Conservation (phyloP, 2,113 vertebrate genomes). For the Oreochromis niloticus region DNA sequence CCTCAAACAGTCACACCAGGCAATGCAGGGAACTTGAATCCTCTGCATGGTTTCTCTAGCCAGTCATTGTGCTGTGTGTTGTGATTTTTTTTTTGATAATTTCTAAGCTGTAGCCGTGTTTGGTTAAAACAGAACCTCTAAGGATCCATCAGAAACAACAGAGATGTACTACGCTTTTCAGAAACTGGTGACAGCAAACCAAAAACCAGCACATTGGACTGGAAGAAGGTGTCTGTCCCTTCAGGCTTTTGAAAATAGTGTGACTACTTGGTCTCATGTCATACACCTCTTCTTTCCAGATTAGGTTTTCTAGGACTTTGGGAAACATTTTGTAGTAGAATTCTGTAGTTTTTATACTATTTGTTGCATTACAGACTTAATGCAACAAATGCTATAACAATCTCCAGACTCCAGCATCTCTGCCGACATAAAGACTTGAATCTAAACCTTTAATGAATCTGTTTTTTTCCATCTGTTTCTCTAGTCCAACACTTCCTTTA, state of each 20-base stretch:
- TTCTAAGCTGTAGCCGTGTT: neutral
- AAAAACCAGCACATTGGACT: neutral
- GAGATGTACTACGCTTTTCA: neutral
- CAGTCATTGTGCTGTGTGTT: neutral
- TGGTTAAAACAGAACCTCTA: neutral
- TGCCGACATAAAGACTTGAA: neutral
- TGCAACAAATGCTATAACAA: neutral
- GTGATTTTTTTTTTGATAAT: neutral
- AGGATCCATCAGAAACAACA: neutral
- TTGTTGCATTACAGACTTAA: neutral
- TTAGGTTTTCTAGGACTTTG: neutral
- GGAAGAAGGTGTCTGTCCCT: neutral
- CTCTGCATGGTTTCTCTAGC: neutral
- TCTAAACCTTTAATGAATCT: neutral
- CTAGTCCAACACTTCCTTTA: slow-evolving; percentile 94
- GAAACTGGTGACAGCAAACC: neutral
- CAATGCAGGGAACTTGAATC: neutral
- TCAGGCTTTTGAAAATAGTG: neutral
- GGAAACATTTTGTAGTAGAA: neutral
- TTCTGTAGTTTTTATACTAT: neutral
- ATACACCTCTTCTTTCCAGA: neutral
- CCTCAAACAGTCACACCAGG: neutral
- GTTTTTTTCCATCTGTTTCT: neutral
- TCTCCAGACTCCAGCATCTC: neutral
- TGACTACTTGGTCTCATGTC: neutral